Base-by-base conservation (phyloP, 2,888 invertebrate species). In the Mystacides longicornis region DNA sequence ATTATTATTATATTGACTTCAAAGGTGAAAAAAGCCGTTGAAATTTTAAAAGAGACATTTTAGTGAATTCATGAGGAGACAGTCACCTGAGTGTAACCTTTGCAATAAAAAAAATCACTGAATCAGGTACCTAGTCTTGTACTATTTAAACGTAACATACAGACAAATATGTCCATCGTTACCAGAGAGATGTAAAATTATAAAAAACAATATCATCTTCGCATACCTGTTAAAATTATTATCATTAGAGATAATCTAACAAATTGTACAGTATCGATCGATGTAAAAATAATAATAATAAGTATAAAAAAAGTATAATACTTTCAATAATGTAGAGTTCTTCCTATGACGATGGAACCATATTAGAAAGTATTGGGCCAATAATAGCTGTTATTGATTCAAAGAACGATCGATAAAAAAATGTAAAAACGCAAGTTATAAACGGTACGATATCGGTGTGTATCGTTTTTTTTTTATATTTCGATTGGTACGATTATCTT, bases 211-310 rank as follows among this genome's bases (percentile, higher is more conserved):
- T 37, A 37, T 37, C 37, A 37, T 37, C 37, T 37, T 37, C 37
- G 37, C 37, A 14, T 37, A 37, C 37, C 16, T 37, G 37, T 37
- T 16, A 37, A 37, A 37, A 37, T 37, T 37, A 37, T 37, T 37
- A 37, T 37, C 37, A 37, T 37, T 37, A 37, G n/a, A 37, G 37
- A 37, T 37, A 37, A 37, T 37, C 37, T 37, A 37, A 37, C 37
- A 37, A 37, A 37, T 37, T 37, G 37, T 37, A 37, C 7, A 3
- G 14, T 4, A 4, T 3, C n/a, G 3, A 37, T 37, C 37, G 37
- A 37, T 37, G n/a, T n/a, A n/a, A n/a, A n/a, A n/a, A 37, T 27
- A 7, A 11, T 27, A 7, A 27, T 27, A 7, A 27, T 27, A 7
- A 27, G 5, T 27, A 27, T 37, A 37, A 37, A 37, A 37, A 37